These are phyloP conservation scores for Sanderia malayensis DNA, from an alignment of 30 jellyfish, hydroid and myxozoan genomes.

Conservation along the genomic window DNA sequence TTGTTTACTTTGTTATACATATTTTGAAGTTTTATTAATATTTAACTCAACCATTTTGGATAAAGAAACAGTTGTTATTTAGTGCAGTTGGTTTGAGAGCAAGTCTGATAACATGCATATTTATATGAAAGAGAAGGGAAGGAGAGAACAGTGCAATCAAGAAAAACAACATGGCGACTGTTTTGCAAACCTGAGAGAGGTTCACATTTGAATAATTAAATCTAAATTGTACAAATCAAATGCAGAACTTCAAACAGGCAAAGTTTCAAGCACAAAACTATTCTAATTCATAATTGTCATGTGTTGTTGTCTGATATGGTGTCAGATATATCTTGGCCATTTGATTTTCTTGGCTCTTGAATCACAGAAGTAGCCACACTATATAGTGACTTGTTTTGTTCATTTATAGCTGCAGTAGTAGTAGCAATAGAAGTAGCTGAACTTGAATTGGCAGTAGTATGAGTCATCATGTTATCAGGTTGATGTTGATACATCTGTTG, in stretches of 20 bases:
- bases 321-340: neutral
- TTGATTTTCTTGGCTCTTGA: conserved; percentile 17
- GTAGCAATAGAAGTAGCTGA: neutral
- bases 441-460: neutral
- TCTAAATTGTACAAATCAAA: neutral
- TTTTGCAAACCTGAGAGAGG: too few species aligned
- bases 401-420: neutral
- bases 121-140: too few species aligned
- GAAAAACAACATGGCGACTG: too few species aligned
- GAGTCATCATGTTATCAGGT: neutral
- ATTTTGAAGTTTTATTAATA: too few species aligned
- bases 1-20: too few species aligned
- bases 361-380: conserved; percentile 57
- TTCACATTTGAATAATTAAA: too few species aligned
- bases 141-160: too few species aligned
- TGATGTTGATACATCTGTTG: neutral
- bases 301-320: neutral
- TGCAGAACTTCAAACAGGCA: neutral
- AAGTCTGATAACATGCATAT: too few species aligned
- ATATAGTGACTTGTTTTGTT: conserved; percentile 2
- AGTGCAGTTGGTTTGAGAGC: too few species aligned
- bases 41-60: too few species aligned
- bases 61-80: too few species aligned
- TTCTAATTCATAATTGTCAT: too few species aligned
- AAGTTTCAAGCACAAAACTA: neutral